Conservation (phyloP, 2,797 vertebrate species). For the Calcarius lapponicus region DNA sequence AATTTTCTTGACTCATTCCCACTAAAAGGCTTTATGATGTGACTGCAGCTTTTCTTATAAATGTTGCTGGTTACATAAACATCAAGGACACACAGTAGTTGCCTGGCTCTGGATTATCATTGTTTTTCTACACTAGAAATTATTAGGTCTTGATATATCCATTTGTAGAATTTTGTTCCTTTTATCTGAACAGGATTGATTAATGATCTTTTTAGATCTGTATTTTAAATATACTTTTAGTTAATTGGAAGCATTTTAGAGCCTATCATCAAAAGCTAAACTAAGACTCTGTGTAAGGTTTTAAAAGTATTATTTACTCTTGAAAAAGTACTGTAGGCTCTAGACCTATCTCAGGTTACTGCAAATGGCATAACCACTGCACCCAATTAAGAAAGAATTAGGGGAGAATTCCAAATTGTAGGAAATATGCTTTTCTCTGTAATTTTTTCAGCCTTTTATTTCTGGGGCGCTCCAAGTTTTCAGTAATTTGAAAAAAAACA, state of each 20-base stretch:
- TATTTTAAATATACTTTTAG: not conserved
- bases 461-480: not conserved
- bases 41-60: not conserved
- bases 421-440: not conserved
- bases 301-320: not conserved
- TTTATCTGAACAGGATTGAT: not conserved
- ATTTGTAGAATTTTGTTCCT: not conserved
- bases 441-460: not conserved
- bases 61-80: not conserved
- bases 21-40: not conserved
- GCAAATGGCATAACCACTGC: not conserved
- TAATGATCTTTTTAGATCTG: not conserved
- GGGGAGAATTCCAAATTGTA: not conserved
- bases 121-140: rapidly evolving
- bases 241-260: not conserved
- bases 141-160: not conserved
- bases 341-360: not conserved
- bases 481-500: not conserved
- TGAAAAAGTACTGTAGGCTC: not conserved
- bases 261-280: not conserved
- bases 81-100: not conserved
- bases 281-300: not conserved
- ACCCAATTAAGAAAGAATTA: not conserved
- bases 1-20: not conserved
- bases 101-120: not conserved